Conservation (phyloP, 2,888 invertebrate genomes). For the Aromia moschata region DNA sequence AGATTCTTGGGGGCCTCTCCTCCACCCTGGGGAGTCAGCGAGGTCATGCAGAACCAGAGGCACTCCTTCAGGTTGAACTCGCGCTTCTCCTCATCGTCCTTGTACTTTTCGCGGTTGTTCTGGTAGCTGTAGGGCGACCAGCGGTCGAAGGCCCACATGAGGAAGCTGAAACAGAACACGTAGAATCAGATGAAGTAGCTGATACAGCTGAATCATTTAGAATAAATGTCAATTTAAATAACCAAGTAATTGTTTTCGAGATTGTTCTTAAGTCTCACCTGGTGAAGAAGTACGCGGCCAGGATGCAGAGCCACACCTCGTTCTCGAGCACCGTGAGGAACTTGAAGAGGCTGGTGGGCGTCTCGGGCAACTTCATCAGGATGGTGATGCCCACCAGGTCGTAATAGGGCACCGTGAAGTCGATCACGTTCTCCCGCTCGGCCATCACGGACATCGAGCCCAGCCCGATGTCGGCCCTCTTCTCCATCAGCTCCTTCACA, state of each 20-base stretch:
- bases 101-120: constrained; percentile 92
- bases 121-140: constrained; percentile 98
- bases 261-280: too few relatives aligned
- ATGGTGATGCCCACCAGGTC: constrained; percentile 97
- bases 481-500: constrained; percentile 58
- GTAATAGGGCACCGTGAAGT: constrained; percentile 98
- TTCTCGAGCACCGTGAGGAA: constrained; percentile 95
- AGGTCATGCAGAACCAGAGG: constrained; percentile 99
- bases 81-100: constrained; percentile 91
- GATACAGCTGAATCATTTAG: too few relatives aligned
- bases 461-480: constrained; percentile 92
- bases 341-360: constrained; percentile 93
- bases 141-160: constrained; percentile 97
- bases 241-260: too few relatives aligned
- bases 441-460: constrained; percentile 97
- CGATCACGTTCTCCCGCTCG: constrained; percentile 94
- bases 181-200: too few relatives aligned
- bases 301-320: constrained; percentile 96
- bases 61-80: constrained; percentile 96
- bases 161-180: constrained; percentile 77
- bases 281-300: constrained; percentile 94
- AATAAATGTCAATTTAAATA: too few relatives aligned
- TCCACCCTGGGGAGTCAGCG: constrained; percentile 93
- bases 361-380: constrained; percentile 89
- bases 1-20: constrained; percentile 97